Evolutionary conservation across 2,888 invertebrate genomes (phyloP), one percentile per base, ranked within the genome.

Genomic region (Calephelis perditalis): DNA sequence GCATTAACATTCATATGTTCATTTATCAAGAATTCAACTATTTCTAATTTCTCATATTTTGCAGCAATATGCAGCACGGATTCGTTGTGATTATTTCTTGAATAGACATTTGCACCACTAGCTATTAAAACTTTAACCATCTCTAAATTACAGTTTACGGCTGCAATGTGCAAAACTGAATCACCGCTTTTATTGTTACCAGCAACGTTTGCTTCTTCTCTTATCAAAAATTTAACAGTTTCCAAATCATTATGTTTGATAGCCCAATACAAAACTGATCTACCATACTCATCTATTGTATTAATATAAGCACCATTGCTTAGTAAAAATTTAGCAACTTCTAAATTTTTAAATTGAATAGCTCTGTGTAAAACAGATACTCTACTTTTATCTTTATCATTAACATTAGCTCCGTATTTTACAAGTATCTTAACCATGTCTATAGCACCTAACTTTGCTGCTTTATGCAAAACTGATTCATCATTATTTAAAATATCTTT

Each of bases 281-380:
- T 26, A 3, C 49, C 44, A 35, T 58, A 5, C 10, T 58, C 15
- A 40, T 58, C 58, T 49, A 6, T 36, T 37, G 36, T 10, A n/a
- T 58, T 46, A 40, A 58, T n/a, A 58, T 12, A 6, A n/a, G 58
- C 58, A 37, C 58, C 49, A 49, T 58, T 46, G 9, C 47, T 36
- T 8, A 58, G 4, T 11, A 58, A 37, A 49, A 49, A n/a, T 58
- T 58, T 35, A 40, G 37, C 10, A 9, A 58, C 46, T 8, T 58
- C 12, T 15, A 36, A 37, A 36, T 58, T 46, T 46, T 49, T 12
- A 37, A 36, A 47, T 49, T 2, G 6, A 49, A 36, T 10, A 40
- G 58, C 58, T 26, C 1, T 10, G 7, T 59, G 49, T 12, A 59
- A 57, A 46, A 57, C 46, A 26, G 57, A 45, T 5, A 8, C 7